Conservation (phyloP, 2,888 invertebrate genomes). For the Stictocephala bisonia region DNA sequence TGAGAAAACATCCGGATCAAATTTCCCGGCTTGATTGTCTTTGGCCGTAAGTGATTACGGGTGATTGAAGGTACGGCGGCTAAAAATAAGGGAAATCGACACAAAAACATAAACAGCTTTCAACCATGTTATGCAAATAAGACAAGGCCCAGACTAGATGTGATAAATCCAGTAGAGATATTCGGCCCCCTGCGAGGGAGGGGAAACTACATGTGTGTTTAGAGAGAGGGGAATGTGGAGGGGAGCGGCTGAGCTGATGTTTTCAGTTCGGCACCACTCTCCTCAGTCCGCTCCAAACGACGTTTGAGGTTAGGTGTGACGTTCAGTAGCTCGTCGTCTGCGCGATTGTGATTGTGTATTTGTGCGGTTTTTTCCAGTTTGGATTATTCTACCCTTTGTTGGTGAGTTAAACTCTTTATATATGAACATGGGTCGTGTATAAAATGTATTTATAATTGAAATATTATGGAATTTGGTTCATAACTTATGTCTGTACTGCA, state of each 20-base stretch:
- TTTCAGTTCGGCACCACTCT: neutral
- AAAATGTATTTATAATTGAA: too few species aligned
- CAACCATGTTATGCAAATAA: slow-evolving; percentile 35
- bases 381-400: neutral
- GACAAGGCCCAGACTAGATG: slow-evolving; percentile 11
- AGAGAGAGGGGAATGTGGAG: neutral
- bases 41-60: too few species aligned
- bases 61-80: too few species aligned
- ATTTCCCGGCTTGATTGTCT: too few species aligned
- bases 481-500: too few species aligned
- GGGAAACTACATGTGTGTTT: slow-evolving; percentile 6
- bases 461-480: too few species aligned
- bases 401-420: slow-evolving; percentile 23
- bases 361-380: neutral
- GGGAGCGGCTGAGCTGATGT: neutral
- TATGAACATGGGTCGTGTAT: too few species aligned
- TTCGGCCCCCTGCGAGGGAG: neutral
- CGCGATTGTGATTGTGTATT: slow-evolving; percentile 3
- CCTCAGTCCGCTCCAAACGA: slow-evolving; percentile 17
- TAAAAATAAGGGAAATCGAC: slow-evolving; percentile 11
- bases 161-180: neutral
- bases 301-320: too few species aligned
- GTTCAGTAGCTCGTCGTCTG: neutral
- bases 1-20: too few species aligned
- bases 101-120: slow-evolving; percentile 21